Conservation (phyloP, 1,140 invertebrate species). For the Theocolax elegans region DNA sequence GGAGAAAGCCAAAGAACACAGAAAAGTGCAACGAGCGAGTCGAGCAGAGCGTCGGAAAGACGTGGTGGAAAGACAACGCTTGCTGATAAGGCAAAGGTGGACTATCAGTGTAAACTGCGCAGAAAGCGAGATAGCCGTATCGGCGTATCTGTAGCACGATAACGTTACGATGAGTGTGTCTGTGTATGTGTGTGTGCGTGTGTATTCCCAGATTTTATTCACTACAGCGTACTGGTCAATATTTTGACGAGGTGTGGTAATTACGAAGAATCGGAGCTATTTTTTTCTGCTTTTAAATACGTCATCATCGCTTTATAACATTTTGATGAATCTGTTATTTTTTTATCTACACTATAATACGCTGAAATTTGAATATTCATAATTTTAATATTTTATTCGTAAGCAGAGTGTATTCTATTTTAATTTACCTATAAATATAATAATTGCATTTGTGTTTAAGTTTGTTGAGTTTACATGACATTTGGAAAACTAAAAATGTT, state of each 20-base stretch:
- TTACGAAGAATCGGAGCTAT: neutral
- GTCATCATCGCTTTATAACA: no score
- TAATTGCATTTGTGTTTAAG: no score
- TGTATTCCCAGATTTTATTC: slow-evolving; percentile 23
- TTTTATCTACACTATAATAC: no score
- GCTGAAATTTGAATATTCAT: no score
- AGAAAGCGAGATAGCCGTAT: slow-evolving; percentile 17
- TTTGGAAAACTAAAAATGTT: no score
- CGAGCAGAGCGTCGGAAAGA: neutral
- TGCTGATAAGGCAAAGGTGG: slow-evolving; percentile 24
- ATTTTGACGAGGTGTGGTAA: slow-evolving; percentile 26
- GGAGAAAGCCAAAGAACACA: neutral
- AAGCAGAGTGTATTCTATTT: no score
- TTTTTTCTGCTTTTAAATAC: slow-evolving; percentile 14
- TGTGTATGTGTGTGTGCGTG: no score
- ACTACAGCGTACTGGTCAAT: slow-evolving; percentile 7
- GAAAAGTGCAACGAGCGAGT: neutral
- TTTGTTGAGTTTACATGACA: no score
- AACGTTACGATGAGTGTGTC: slow-evolving; percentile 28
- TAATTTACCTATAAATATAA: no score
- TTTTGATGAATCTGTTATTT: no score
- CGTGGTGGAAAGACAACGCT: slow-evolving; percentile 10
- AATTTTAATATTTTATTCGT: no score
- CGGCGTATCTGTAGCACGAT: neutral
- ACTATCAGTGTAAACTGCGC: slow-evolving; percentile 41